Base-by-base conservation (phyloP, 1,140 invertebrate species). In the Pseudomyrmex pallidus region DNA sequence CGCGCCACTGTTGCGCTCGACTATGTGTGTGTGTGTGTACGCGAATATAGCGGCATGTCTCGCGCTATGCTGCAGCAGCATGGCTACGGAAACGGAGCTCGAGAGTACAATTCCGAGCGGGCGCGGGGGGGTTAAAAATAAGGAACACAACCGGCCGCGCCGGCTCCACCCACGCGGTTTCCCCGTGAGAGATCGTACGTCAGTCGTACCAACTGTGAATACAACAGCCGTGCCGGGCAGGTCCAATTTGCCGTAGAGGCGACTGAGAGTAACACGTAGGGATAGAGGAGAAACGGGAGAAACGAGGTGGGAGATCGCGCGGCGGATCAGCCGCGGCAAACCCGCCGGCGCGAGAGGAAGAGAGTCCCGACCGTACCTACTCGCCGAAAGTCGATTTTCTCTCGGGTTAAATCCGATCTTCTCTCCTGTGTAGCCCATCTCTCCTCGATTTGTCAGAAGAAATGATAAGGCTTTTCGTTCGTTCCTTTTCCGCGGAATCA, bases 81-180 rank as follows among this genome's bases (percentile, higher is more conserved):
- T 35, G 63, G 46, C 73, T 63, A 77, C 52, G 57, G 48, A 84
- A 52, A 80, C 73, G 46, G n/a, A 68, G 64, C 67, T 61, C 70
- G 20, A 52, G n/a, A 35, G 73, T 77, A 72, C 76, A 64, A 84
- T 84, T 84, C 76, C 83, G 35, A 83, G 20, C 74, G 80, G 63
- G 54, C 61, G 13, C 22, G 44, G 44, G 44, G 22, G 59, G n/a
- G n/a, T n/a, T 84, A 88, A 88, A 87, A 88, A 88, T 88, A 88
- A 87, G 85, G 74, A 87, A 85, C 72, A 88, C 74, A 88, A 82
- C 76, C 83, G 76, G 66, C 76, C 68, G 66, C 15, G 25, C 20
- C 48, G 56, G 17, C 85, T 87, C 83, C 86, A 84, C 87, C 87
- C 86, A 88, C 83, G 59, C 87, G 54, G 66, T 88, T 87, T 88